Conservation (phyloP, 2,797 vertebrate genomes). For the Cynodonichthys magdalenae region DNA sequence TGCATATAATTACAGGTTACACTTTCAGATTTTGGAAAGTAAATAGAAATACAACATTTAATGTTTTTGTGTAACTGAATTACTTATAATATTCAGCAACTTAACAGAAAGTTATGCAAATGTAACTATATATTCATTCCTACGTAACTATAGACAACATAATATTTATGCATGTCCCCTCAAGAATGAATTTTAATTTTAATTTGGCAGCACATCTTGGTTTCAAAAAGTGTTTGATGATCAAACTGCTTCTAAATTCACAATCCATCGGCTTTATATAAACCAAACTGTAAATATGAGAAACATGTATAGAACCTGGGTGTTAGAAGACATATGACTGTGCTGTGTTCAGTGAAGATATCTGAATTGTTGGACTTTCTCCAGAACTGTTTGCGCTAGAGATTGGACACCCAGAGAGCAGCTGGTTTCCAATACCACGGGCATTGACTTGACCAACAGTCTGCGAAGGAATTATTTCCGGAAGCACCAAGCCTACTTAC, state of each 20-base stretch:
- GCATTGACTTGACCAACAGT: constrained; percentile 72
- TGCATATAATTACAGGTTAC: not conserved
- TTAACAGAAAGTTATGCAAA: too few relatives aligned
- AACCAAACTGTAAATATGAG: not conserved
- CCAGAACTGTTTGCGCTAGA: constrained; percentile 53
- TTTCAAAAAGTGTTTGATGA: not conserved
- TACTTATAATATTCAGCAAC: too few relatives aligned
- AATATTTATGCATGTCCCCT: too few relatives aligned
- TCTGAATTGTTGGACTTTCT: constrained; percentile 47
- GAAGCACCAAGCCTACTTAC: constrained; percentile 58
- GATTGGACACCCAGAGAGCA: constrained; percentile 60
- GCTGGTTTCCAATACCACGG: constrained; percentile 74
- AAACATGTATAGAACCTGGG: not conserved
- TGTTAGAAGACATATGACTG: constrained; percentile 4
- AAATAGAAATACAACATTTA: too few relatives aligned
- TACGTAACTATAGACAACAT: too few relatives aligned
- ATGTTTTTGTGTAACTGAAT: too few relatives aligned
- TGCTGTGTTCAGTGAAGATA: constrained; percentile 26
- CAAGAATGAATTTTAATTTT: too few relatives aligned
- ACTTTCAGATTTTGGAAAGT: not conserved
- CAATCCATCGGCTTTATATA: not conserved
- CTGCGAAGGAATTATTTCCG: constrained; percentile 75
- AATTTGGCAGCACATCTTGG: not conserved
- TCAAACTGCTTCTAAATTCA: not conserved
- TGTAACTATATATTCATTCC: too few relatives aligned